phyloP scores from a whole-genome alignment of 2,113 vertebrate species.

The Chunga burmeisteri region DNA sequence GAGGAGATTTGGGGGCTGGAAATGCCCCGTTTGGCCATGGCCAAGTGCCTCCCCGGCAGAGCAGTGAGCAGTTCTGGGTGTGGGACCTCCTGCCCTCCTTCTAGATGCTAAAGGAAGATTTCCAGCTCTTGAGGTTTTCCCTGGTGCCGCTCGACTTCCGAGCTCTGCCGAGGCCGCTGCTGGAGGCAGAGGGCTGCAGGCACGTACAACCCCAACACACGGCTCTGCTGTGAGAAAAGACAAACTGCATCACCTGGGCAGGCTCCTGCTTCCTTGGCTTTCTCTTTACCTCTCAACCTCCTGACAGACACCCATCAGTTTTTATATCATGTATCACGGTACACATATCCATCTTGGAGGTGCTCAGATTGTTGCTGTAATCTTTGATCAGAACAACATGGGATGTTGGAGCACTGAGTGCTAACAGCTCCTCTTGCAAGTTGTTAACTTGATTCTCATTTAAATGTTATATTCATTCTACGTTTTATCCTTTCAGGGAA shows the following conservation, averaged over 20 bases:
- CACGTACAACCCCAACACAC: neutral
- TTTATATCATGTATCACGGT: neutral
- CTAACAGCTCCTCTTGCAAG: neutral
- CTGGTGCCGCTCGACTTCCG: neutral
- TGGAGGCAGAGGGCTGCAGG: neutral
- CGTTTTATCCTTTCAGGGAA: neutral
- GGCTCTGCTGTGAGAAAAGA: neutral
- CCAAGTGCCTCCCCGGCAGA: neutral
- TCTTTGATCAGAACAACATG: neutral
- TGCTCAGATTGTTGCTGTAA: neutral
- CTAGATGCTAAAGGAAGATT: neutral
- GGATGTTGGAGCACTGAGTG: neutral
- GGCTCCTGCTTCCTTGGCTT: neutral
- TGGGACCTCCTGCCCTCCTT: neutral
- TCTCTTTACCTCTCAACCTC: neutral
- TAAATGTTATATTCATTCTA: neutral
- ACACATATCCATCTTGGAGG: neutral
- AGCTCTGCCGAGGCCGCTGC: neutral
- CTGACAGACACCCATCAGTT: neutral
- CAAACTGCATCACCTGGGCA: neutral
- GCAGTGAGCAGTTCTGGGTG: neutral
- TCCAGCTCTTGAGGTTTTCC: neutral
- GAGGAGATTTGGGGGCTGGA: neutral
- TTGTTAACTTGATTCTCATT: neutral
- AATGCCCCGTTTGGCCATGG: fast-evolving